Conservation (phyloP, 2,113 vertebrate species). For the Rhea pennata region DNA sequence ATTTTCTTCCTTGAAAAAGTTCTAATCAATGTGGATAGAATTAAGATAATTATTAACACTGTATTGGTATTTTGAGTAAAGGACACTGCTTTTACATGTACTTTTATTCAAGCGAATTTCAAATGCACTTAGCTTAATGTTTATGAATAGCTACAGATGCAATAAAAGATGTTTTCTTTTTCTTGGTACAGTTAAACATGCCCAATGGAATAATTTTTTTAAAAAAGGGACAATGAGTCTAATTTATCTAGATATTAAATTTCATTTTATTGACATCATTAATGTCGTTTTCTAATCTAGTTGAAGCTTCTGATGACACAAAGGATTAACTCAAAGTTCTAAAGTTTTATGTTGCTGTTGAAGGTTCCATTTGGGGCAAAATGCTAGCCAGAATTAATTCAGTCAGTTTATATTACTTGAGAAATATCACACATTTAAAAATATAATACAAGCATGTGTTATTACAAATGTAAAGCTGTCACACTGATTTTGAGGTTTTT, state of each 20-base stretch:
- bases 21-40: background rate
- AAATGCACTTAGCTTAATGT: background rate
- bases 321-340: background rate
- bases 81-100: background rate
- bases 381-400: conserved; percentile 3
- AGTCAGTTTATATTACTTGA: background rate
- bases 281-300: background rate
- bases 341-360: background rate
- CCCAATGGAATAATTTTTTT: background rate
- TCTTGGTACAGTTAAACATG: background rate
- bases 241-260: background rate
- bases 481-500: background rate
- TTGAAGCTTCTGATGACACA: background rate
- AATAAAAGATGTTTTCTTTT: background rate
- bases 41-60: background rate
- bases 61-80: background rate
- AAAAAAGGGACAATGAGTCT: background rate
- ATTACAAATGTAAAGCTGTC: background rate
- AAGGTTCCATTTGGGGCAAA: conserved; percentile 3
- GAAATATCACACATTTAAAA: conserved; percentile 6
- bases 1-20: background rate
- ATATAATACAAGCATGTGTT: conserved; percentile 39
- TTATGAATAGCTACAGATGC: background rate
- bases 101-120: background rate
- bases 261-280: background rate